Percentiles rank a stretch among this genome's conserved stretches.
phyloP scores from a whole-genome alignment of 2,113 vertebrate species.

The Rhodinocichla rosea region DNA sequence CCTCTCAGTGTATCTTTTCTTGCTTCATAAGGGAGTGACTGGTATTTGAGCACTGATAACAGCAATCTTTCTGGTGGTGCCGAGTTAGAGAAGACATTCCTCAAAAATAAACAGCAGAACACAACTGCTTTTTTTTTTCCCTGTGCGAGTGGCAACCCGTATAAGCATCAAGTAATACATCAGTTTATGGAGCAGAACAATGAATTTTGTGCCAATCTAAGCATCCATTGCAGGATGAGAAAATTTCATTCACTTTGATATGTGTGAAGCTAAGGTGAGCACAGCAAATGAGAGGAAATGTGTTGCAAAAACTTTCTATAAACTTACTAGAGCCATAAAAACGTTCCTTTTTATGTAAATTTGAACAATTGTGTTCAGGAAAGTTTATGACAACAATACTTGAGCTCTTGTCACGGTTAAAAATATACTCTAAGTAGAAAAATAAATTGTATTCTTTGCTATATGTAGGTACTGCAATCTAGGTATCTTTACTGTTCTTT shows the following conservation, averaged over 20 bases:
- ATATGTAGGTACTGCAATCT: neutral
- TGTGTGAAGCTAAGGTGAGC: neutral
- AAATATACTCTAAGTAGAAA: neutral
- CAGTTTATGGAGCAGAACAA: neutral
- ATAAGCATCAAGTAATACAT: neutral
- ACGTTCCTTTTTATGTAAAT: neutral
- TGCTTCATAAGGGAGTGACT: slow-evolving; percentile 79
- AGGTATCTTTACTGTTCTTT: neutral
- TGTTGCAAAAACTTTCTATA: neutral
- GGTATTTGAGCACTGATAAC: slow-evolving; percentile 82
- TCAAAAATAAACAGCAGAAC: slow-evolving; percentile 69
- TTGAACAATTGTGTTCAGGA: neutral
- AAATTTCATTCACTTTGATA: neutral
- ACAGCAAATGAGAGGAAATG: neutral
- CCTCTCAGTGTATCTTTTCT: slow-evolving; percentile 70
- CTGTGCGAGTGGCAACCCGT: neutral
- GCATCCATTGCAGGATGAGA: neutral
- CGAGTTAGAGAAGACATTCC: slow-evolving; percentile 76
- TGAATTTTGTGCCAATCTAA: neutral
- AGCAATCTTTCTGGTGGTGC: slow-evolving; percentile 71
- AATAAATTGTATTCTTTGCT: neutral
- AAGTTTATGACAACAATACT: neutral
- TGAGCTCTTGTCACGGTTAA: neutral
- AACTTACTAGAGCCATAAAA: neutral
- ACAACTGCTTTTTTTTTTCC: neutral